Evolutionary conservation across 1,140 invertebrate species (phyloP), one percentile per base, ranked within the genome.

Genomic region (Brachionus angularis): DNA sequence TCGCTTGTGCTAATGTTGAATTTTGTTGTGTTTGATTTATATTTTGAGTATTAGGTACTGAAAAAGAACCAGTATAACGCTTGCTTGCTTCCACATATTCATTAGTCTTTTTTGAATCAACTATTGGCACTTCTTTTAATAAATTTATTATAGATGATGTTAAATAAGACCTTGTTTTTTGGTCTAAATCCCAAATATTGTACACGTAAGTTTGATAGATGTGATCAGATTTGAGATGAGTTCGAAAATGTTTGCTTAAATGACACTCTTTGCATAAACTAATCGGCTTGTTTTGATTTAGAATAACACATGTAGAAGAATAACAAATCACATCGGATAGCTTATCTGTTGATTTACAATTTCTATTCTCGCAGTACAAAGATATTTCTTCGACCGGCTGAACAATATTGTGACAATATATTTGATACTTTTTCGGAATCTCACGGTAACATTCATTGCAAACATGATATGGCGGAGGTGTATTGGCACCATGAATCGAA

Each of bases 371-470:
- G 81, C 95, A 98, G 55, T 90, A 87, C 84, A 91, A 89, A 1
- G 91, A 91, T 12, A 93, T 89, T 84, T 93, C 90, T 77, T 91
- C 90, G 86, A 93, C 92, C 0, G 93, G 94, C 80, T 93, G 90
- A 52, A 96, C 84, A 74, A 96, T 89, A 79, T 95, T 92, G 75
- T 90, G 88, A 75, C 91, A 86, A 78, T 92, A 88, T 79, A 91
- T 12, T 86, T 88, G 81, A 36, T 88, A 79, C 87, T 83, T 79
- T 67, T 79, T 77, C 64, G 79, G 88, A 73, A 96, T 89, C 79
- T 91, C 88, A 78, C 95, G 93, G 33, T 91, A 90, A 82, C 96
- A 99, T 79, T 94, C 93, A 75, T 94, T 91, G 79, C 96, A 99
- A 0, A 98, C 84, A 79, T 94, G 95, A 4, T 98, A 83, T 0